Percentiles rank a stretch among this genome's conserved stretches.
Conservation (phyloP, 2,888 invertebrate genomes). For the Drosophila melanosoma region DNA sequence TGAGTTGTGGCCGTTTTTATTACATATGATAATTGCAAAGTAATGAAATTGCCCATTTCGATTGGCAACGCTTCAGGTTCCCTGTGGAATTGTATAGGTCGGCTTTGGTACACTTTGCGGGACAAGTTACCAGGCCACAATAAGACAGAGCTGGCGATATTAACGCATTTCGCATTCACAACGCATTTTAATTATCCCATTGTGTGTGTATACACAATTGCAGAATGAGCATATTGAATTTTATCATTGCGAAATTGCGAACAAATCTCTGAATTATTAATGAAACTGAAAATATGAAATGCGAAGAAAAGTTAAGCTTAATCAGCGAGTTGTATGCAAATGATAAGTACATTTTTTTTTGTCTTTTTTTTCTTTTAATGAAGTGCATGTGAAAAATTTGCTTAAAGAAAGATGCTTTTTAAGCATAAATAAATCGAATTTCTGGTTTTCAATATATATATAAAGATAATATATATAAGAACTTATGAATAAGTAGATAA, state of each 20-base stretch:
- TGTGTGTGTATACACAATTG: constrained; percentile 41
- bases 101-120: neutral
- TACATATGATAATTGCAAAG: constrained; percentile 74
- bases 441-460: neutral
- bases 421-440: neutral
- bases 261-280: constrained; percentile 61
- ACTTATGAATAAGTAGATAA: too few relatives aligned
- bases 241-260: constrained; percentile 33
- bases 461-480: neutral
- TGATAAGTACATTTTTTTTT: neutral
- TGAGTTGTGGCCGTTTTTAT: constrained; percentile 75
- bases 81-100: neutral
- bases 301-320: constrained; percentile 12
- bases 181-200: constrained; percentile 72
- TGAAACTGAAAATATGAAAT: constrained; percentile 14
- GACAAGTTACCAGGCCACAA: neutral
- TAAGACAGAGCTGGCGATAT: neutral
- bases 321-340: constrained; percentile 17
- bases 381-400: neutral
- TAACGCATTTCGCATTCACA: neutral
- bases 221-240: constrained; percentile 52
- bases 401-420: neutral
- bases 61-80: constrained; percentile 20
- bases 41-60: constrained; percentile 65
- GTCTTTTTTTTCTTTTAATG: neutral